Percentiles rank a stretch among this genome's conserved stretches.
Conservation (phyloP, 2,888 invertebrate species). For the Agrochola lota region DNA sequence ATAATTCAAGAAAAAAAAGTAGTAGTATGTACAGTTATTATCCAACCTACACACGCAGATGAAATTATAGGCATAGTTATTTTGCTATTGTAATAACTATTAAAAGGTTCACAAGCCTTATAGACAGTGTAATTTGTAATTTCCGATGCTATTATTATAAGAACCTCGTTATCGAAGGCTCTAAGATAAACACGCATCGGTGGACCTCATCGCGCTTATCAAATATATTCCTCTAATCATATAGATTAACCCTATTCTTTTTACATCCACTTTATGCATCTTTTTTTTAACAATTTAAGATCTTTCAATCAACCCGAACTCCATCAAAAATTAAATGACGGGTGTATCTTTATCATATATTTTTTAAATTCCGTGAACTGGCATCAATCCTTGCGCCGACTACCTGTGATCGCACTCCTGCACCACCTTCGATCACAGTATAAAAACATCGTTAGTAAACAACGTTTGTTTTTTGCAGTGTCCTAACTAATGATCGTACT, state of each 20-base stretch:
- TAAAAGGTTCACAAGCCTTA: conserved; percentile 33
- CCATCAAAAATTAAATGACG: conserved; percentile 73
- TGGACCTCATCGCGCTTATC: conserved; percentile 52
- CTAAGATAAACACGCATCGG: conserved; percentile 56
- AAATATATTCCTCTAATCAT: conserved; percentile 60
- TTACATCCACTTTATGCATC: conserved; percentile 61
- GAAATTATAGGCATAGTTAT: conserved; percentile 17
- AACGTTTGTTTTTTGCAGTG: conserved; percentile 77
- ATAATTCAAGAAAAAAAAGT: too few relatives aligned
- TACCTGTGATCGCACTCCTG: conserved; percentile 70
- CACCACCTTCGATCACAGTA: conserved; percentile 78
- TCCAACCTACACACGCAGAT: not conserved
- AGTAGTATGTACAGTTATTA: not conserved
- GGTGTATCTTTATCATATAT: conserved; percentile 66
- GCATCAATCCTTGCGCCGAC: conserved; percentile 57
- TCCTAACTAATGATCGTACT: conserved; percentile 76
- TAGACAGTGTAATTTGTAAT: conserved; percentile 37
- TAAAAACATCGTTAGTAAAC: conserved; percentile 86
- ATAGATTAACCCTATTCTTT: conserved; percentile 57
- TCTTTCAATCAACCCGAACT: conserved; percentile 75
- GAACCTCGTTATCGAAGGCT: conserved; percentile 50
- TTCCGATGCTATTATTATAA: conserved; percentile 35
- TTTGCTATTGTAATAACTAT: not conserved
- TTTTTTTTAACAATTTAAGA: conserved; percentile 67
- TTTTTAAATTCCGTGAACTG: conserved; percentile 68